These are phyloP conservation scores for Scaptomyza cyrtandrae DNA, from an alignment of 2,888 invertebrate genomes.

Conservation along the genomic window DNA sequence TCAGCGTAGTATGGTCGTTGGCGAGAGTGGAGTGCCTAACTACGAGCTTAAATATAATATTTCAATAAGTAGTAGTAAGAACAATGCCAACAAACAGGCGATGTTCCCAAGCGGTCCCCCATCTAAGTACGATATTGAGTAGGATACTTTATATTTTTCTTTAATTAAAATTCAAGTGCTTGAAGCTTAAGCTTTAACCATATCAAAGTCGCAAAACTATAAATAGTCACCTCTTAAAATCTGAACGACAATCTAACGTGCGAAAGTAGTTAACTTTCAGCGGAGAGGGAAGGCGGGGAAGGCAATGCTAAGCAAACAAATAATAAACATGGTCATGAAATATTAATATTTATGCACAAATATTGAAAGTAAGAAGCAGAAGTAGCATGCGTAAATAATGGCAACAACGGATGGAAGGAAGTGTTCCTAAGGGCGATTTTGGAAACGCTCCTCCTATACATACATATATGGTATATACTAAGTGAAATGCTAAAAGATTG, in stretches of 20 bases:
- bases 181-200: neutral
- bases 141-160: too few species aligned
- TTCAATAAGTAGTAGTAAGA: too few species aligned
- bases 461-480: conserved; percentile 39
- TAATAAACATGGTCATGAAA: conserved; percentile 72
- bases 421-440: conserved; percentile 46
- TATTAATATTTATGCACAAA: conserved; percentile 80
- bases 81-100: too few species aligned
- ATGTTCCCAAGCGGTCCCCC: too few species aligned
- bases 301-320: conserved; percentile 45
- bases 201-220: neutral
- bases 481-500: conserved; percentile 79
- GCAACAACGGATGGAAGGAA: neutral
- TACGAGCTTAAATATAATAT: too few species aligned
- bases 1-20: too few species aligned
- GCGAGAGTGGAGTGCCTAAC: too few species aligned
- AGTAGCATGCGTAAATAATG: conserved; percentile 1
- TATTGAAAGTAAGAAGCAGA: conserved; percentile 54
- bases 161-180: neutral
- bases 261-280: neutral
- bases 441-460: conserved; percentile 25
- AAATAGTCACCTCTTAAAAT: neutral
- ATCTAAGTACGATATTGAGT: too few species aligned
- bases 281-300: conserved; percentile 10
- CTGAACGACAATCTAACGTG: neutral